A percentile compares a stretch with the other conserved stretches of the same genome.
Evolutionary conservation across 2,888 invertebrate species (phyloP).

Genomic region (Teleogryllus oceanicus): DNA sequence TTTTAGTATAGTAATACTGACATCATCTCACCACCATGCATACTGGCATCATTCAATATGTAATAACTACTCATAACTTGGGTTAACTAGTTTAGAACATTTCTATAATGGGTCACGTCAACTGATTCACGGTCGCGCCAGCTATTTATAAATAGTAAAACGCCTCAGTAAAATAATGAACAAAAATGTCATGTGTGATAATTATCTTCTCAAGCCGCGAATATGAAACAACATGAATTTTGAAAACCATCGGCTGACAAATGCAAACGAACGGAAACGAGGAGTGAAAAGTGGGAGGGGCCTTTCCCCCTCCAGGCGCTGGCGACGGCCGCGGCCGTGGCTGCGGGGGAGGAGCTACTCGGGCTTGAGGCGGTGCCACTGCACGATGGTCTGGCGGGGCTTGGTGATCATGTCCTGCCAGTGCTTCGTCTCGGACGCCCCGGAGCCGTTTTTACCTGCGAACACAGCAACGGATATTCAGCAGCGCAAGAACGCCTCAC

Average conservation of each 20-base stretch:
- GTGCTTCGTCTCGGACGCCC: slow-evolving; percentile 92
- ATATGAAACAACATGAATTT: no score
- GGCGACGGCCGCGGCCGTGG: neutral
- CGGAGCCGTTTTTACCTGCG: slow-evolving; percentile 86
- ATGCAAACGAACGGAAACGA: no score
- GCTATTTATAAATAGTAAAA: no score
- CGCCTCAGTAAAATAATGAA: no score
- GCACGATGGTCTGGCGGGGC: slow-evolving; percentile 90
- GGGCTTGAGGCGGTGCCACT: slow-evolving; percentile 95
- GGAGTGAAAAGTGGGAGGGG: neutral
- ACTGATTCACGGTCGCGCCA: no score
- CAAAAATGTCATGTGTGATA: no score
- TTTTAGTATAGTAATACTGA: neutral
- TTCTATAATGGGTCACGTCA: neutral
- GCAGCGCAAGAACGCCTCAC: no score
- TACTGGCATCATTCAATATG: slow-evolving; percentile 3
- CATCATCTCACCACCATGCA: slow-evolving; percentile 18
- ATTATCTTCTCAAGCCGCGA: no score
- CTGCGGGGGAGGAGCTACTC: slow-evolving; percentile 56
- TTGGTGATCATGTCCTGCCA: slow-evolving; percentile 99
- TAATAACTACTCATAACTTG: neutral
- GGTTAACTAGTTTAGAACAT: neutral
- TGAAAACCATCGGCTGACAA: no score
- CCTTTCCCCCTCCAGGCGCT: neutral
- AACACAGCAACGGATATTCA: neutral